A percentile compares a stretch with the other conserved stretches of the same genome.
These are phyloP conservation scores for Listronotus oregonensis DNA, from an alignment of 1,140 invertebrate genomes.

Conservation along the genomic window DNA sequence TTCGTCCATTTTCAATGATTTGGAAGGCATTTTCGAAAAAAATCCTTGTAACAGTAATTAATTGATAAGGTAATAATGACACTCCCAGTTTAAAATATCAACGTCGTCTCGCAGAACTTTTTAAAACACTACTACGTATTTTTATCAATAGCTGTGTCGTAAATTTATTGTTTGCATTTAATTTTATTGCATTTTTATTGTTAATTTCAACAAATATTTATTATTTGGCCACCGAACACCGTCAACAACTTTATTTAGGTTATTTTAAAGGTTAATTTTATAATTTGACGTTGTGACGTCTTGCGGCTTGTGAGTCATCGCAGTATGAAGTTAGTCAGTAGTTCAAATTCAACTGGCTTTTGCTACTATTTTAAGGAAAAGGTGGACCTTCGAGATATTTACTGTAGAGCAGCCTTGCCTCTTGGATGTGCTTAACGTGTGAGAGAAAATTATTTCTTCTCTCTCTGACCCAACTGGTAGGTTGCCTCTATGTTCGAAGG, in stretches of 20 bases:
- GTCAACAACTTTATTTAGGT: neutral
- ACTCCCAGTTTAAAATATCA: constrained; percentile 3
- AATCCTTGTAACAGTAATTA: neutral
- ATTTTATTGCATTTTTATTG: constrained; percentile 6
- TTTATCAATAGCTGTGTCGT: no score
- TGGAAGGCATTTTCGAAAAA: constrained; percentile 22
- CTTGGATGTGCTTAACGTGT: no score
- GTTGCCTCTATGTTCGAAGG: no score
- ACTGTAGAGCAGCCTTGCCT: no score
- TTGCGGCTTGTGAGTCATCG: neutral
- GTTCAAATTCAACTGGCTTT: neutral
- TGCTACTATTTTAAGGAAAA: neutral
- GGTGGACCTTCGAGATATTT: no score
- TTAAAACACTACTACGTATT: no score
- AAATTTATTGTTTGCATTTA: neutral
- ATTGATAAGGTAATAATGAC: constrained; percentile 5
- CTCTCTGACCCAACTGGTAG: no score
- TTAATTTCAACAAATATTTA: constrained; percentile 2
- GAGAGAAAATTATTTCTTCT: no score
- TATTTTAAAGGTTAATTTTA: neutral
- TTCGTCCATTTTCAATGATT: constrained; percentile 40
- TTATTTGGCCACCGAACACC: neutral
- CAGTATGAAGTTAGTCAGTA: constrained; percentile 10
- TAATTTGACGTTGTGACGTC: neutral
- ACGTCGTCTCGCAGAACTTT: neutral